Evolutionary conservation across 2,888 invertebrate species (phyloP).

Genomic region (Ornithoptera priamus): DNA sequence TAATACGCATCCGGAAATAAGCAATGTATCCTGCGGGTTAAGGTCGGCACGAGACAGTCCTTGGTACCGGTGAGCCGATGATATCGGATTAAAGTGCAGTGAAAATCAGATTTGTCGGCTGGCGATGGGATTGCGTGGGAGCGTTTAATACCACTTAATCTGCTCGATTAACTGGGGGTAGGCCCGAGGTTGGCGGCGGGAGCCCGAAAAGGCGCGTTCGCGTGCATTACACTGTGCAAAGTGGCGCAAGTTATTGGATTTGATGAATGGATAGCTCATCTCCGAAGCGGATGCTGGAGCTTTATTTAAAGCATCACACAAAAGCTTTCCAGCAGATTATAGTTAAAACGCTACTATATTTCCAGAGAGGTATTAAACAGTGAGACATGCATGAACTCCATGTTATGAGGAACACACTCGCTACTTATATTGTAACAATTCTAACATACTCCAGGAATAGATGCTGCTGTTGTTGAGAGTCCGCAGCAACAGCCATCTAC

Average conservation of each 20-base stretch:
- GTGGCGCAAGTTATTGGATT: conserved; percentile 50
- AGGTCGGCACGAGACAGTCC: conserved; percentile 34
- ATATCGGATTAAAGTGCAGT: conserved; percentile 71
- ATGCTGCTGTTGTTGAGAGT: no score
- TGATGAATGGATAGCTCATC: conserved; percentile 21
- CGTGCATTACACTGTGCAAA: conserved; percentile 38
- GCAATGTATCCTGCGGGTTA: conserved; percentile 31
- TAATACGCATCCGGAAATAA: background rate
- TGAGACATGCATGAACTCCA: no score
- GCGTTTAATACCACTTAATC: conserved; percentile 68
- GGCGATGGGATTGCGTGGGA: conserved; percentile 69
- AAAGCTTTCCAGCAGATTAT: no score
- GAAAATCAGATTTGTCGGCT: conserved; percentile 72
- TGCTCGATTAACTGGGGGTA: conserved; percentile 59
- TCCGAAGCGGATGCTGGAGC: background rate
- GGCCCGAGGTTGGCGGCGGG: conserved; percentile 43
- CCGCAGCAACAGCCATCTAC: no score
- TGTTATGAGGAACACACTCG: no score
- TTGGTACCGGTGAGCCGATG: conserved; percentile 44
- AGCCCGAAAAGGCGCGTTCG: conserved; percentile 48
- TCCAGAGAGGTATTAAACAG: no score
- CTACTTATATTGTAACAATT: no score
- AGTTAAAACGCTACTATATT: no score
- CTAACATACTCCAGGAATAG: no score
- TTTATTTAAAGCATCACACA: background rate